Evolutionary conservation across 2,888 invertebrate species (phyloP).

Genomic region (Cosmia pyralina): DNA sequence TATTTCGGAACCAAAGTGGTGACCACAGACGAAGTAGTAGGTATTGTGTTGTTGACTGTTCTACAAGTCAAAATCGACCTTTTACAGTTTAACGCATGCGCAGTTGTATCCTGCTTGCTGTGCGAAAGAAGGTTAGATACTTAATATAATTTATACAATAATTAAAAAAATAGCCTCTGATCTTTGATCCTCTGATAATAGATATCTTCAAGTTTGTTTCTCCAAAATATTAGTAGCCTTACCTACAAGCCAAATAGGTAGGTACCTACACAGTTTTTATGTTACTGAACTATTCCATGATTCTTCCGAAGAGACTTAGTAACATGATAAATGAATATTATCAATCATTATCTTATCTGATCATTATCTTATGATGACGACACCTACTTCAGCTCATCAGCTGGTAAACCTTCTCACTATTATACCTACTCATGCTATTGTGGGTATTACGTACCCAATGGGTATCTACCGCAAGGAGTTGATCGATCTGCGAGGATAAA

Average conservation of each 20-base stretch:
- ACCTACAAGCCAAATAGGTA: background rate
- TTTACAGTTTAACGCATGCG: conserved; percentile 48
- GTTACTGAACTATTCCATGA: conserved; percentile 15
- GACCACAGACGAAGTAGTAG: too few relatives aligned
- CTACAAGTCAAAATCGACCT: conserved; percentile 43
- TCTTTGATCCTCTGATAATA: background rate
- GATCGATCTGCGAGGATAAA: background rate
- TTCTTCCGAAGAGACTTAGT: conserved; percentile 6
- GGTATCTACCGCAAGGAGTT: background rate
- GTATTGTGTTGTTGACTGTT: conserved; percentile 20
- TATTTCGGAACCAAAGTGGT: conserved; percentile 4
- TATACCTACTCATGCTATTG: background rate
- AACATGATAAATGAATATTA: conserved; percentile 19
- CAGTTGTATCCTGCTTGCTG: conserved; percentile 2
- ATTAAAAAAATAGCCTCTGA: background rate
- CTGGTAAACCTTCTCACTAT: too few relatives aligned
- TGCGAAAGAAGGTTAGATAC: conserved; percentile 1
- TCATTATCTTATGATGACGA: conserved; percentile 10
- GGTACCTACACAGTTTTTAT: background rate
- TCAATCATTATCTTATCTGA: conserved; percentile 24
- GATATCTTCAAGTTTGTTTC: background rate
- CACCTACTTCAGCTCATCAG: background rate
- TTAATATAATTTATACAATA: background rate
- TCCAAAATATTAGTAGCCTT: conserved; percentile 2
- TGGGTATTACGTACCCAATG: background rate